Conservation (phyloP, 2,797 vertebrate genomes). For the Valencia hispanica region DNA sequence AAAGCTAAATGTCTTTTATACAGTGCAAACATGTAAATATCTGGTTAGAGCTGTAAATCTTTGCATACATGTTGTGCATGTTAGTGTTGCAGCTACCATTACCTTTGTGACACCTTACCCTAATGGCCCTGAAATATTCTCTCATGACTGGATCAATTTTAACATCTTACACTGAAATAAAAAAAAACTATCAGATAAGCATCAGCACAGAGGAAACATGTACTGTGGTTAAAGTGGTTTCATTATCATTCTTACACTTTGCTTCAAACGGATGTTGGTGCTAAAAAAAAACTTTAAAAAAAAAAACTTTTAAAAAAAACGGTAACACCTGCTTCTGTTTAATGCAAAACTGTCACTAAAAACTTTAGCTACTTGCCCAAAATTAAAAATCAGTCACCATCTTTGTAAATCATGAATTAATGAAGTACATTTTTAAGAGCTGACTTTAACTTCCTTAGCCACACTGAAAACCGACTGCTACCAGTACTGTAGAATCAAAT, state of each 20-base stretch:
- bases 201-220: neutral
- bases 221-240: slow-evolving; percentile 2
- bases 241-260: neutral
- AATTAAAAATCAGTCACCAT: neutral
- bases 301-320: too few species aligned
- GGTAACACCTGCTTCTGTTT: neutral
- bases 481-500: neutral
- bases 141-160: neutral
- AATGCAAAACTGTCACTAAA: neutral
- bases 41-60: neutral
- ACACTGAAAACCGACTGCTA: too few species aligned
- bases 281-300: neutral
- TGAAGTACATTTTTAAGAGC: neutral
- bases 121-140: neutral
- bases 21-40: neutral
- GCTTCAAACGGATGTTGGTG: neutral
- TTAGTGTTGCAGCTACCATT: too few species aligned
- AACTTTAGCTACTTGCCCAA: neutral
- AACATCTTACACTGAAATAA: neutral
- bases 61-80: neutral
- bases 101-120: neutral
- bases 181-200: neutral
- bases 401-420: neutral
- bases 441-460: too few species aligned
- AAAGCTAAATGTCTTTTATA: neutral